These are phyloP conservation scores for Halictus ligatus DNA, from an alignment of 2,888 invertebrate species.

Conservation along the genomic window DNA sequence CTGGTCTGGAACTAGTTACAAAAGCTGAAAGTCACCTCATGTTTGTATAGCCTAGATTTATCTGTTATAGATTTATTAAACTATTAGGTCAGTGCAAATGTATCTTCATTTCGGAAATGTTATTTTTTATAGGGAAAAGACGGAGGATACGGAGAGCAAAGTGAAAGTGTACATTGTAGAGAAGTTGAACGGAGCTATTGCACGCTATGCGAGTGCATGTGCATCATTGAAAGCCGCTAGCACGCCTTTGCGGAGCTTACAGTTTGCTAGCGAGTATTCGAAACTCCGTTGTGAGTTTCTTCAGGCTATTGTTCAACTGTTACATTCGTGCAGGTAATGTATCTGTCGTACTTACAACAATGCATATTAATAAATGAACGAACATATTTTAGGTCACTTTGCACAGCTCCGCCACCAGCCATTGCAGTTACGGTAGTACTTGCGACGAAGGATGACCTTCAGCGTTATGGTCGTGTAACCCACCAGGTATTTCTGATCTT, in stretches of 20 bases:
- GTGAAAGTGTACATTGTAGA: conserved; percentile 77
- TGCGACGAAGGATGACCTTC: conserved; percentile 91
- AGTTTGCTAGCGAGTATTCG: conserved; percentile 92
- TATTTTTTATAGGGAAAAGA: conserved; percentile 65
- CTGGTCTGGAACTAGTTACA: conserved; percentile 91
- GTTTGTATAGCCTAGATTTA: conserved; percentile 75
- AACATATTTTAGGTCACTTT: conserved; percentile 86
- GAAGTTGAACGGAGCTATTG: conserved; percentile 81
- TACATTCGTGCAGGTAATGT: conserved; percentile 87
- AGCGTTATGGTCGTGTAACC: conserved; percentile 92
- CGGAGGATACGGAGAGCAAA: conserved; percentile 66
- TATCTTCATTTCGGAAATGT: conserved; percentile 7
- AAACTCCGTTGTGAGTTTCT: conserved; percentile 91
- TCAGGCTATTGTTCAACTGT: conserved; percentile 88
- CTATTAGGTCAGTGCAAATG: not conserved
- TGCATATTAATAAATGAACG: not conserved
- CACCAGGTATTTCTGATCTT: conserved; percentile 86
- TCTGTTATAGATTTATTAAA: not conserved
- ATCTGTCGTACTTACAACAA: not conserved
- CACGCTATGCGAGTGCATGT: conserved; percentile 82
- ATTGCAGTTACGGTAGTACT: conserved; percentile 94
- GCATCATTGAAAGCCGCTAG: conserved; percentile 87
- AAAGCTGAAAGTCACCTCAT: conserved; percentile 89
- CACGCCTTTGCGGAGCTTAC: conserved; percentile 87
- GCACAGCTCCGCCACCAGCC: conserved; percentile 96